phyloP scores from a whole-genome alignment of 2,797 vertebrate genomes.

The Parotocinclus haroldoi region DNA sequence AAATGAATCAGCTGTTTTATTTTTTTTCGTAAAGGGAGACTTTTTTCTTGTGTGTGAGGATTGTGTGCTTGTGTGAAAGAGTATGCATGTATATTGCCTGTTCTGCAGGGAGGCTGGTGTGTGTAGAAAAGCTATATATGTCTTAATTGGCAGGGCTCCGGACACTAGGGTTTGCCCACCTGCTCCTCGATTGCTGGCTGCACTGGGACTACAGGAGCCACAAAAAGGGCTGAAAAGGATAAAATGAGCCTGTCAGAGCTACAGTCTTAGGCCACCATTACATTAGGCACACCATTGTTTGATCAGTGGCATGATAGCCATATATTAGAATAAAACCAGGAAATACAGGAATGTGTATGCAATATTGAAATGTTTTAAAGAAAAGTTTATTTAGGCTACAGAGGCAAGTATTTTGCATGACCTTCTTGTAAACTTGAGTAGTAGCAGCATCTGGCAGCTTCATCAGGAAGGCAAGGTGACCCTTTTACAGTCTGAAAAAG shows the following conservation, averaged over 20 bases:
- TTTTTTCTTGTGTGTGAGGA: conserved; percentile 37
- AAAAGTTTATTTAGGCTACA: no score
- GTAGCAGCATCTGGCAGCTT: no score
- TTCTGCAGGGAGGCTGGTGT: conserved; percentile 59
- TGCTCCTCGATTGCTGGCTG: conserved; percentile 67
- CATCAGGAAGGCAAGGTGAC: no score
- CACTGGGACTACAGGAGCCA: conserved; percentile 48
- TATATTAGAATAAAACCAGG: no score
- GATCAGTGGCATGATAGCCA: no score
- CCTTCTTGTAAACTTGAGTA: no score
- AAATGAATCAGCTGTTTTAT: conserved; percentile 29
- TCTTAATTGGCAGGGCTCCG: conserved; percentile 75
- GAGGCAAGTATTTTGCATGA: no score
- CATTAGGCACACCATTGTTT: no score
- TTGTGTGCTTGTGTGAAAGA: conserved; percentile 36
- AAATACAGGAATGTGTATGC: no score
- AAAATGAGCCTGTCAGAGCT: conserved; percentile 23
- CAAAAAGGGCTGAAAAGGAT: conserved; percentile 56
- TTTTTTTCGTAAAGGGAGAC: conserved; percentile 37
- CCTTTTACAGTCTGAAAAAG: no score
- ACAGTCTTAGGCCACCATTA: not conserved
- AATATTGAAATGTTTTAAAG: no score
- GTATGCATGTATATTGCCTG: conserved; percentile 35
- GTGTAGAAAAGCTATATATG: conserved; percentile 68
- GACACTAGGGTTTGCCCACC: conserved; percentile 71